Evolutionary conservation across 2,797 vertebrate species (phyloP), one percentile per base, ranked within the genome.

Genomic region (Ataeniobius toweri): DNA sequence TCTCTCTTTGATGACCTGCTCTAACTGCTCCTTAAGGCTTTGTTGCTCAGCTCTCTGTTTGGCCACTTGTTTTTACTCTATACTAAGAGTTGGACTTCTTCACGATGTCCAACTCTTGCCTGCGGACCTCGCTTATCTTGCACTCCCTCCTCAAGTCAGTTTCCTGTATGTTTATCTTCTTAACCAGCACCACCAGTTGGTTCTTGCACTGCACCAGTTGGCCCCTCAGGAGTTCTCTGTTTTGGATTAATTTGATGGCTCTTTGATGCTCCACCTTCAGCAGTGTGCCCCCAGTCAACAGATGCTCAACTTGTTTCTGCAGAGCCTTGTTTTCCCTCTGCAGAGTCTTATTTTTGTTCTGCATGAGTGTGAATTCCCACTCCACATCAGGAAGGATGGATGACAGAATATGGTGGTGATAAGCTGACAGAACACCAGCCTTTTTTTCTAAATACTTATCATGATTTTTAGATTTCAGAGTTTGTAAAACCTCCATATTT

Each of bases 51-150:
- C 63, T 41, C 18, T 67, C 36, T 67, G 63, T 4, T 4, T 39
- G 63, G 3, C 20, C 36, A 20, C 63, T 67, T 67, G 63, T 41
- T 39, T 36, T 67, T 67, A 31, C 31, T 31, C 31, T 31, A 31
- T 31, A 31, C 31, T 31, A 31, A 31, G 31, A 31, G 31, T 31
- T 31, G 31, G 31, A 31, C 22, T 39, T 67, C 63, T 41, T 67
- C 36, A 41, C 9, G 3, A 7, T 39, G 31, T 67, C 63, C 63
- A 67, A 36, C 20, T 67, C 31, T 41, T 67, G 31, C 18, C 16
- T 73, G 10, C 79, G 71, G 26, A 8, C 7, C 56, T 67, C 36
- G 9, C 80, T 80, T 68, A 77, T 67, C 61, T 63, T 78, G 28
- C 5, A 4, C 13, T 7, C 53, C 48, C 50, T 55, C 39, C 20